phyloP scores from a whole-genome alignment of 64 coral and sea anemone species.

The Stichodactyla mertensii region DNA sequence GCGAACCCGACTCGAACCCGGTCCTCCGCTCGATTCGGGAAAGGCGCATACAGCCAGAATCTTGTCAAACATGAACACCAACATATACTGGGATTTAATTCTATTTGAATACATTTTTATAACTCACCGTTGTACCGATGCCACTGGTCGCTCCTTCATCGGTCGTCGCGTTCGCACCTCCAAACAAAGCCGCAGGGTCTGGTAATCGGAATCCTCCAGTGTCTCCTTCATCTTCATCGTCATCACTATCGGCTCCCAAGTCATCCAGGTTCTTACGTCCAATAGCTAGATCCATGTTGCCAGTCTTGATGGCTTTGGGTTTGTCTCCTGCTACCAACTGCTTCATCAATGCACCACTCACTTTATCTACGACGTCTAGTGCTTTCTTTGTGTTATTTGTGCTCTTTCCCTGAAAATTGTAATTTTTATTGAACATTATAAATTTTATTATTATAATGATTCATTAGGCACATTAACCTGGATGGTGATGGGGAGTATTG shows the following conservation, averaged over 20 bases:
- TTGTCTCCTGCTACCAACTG: conserved; percentile 78
- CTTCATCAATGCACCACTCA: conserved; percentile 68
- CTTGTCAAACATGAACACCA: no score
- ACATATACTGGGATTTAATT: neutral
- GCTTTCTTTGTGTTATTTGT: conserved; percentile 86
- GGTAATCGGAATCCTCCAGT: conserved; percentile 68
- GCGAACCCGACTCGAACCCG: no score
- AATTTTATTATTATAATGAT: neutral
- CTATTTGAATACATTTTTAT: neutral
- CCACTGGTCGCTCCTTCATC: conserved; percentile 76
- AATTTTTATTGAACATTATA: neutral
- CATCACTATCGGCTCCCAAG: conserved; percentile 52
- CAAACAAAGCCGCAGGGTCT: conserved; percentile 68
- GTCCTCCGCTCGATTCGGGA: no score
- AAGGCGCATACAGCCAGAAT: no score
- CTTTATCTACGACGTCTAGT: conserved; percentile 58
- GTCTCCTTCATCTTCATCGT: conserved; percentile 64
- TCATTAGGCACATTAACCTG: no score
- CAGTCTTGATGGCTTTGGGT: conserved; percentile 68
- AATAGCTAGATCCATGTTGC: conserved; percentile 64
- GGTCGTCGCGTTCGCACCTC: conserved; percentile 70
- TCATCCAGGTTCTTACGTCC: conserved; percentile 68
- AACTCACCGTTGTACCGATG: conserved; percentile 76
- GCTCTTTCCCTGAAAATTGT: conserved; percentile 46
- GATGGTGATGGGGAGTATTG: no score